Evolutionary conservation across 2,113 vertebrate genomes (phyloP), one percentile per base, ranked within the genome.

Genomic region (Cryptotis parvus): DNA sequence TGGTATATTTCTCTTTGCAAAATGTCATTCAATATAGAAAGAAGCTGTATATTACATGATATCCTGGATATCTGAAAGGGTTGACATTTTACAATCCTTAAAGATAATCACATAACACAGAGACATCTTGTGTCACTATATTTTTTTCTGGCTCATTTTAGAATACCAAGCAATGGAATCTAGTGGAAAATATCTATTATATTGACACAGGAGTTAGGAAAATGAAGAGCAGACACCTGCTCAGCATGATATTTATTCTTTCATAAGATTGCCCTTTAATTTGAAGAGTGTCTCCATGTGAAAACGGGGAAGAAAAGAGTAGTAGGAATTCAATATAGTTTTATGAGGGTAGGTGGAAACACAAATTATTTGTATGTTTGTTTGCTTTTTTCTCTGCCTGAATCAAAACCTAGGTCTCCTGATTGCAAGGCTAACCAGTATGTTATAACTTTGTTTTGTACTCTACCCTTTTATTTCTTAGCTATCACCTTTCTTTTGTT

Each of bases 11-110:
- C 14, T 81, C 9, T 87, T 81, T 87, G 33, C 31, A 69, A 43
- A 63, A 87, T 78, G 16, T 12, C 55, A 55, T 65, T 74, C 66
- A 61, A 4, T 9, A n/a, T 87, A 41, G 35, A 63, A 70, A 81
- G 29, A 49, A 69, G 27, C 3, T 41, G 8, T 65, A 58, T 70
- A 86, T 58, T 26, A 0, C 73, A 41, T 45, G 14, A 93, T 65
- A 75, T 52, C 4, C 9, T 58, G 27, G 12, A 33, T 33, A 66
- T 55, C 26, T 20, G 39, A 81, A 89, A 89, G 31, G 80, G 84
- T 69, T 81, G 68, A 83, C 22, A 11, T 3, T 70, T 92, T n/a
- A n/a, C n/a, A n/a, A n/a, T n/a, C n/a, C n/a, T 92, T 89, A 89
- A 86, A 80, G 49, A 75, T 82, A 52, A 68, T 45, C 37, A 29